Conservation (phyloP, 2,888 invertebrate genomes). For the Cancer borealis region DNA sequence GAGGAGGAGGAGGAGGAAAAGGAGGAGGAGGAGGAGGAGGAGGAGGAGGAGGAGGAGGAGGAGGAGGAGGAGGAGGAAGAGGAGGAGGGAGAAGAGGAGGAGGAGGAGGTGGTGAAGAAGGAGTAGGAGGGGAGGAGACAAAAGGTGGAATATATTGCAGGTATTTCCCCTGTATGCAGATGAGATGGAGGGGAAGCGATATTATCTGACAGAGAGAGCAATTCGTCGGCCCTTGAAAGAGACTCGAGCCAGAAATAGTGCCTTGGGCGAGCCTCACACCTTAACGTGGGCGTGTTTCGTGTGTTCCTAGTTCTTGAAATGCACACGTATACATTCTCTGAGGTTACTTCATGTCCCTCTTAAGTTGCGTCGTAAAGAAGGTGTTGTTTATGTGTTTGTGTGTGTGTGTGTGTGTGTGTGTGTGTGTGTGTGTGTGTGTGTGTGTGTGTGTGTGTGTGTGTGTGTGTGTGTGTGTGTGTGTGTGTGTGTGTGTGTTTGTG, state of each 20-base stretch:
- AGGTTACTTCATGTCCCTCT: not conserved
- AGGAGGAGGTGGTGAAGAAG: not conserved
- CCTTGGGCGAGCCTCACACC: not conserved
- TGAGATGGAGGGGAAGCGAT: not conserved
- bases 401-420: no score
- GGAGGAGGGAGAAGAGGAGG: not conserved
- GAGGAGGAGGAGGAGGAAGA: not conserved
- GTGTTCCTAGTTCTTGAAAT: not conserved
- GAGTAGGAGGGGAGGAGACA: not conserved
- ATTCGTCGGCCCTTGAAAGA: slow-evolving; percentile 6
- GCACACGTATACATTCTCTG: no score
- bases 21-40: not conserved
- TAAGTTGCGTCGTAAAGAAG: not conserved
- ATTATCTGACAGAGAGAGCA: not conserved
- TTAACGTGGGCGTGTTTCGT: not conserved
- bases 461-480: no score
- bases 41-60: not conserved
- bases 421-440: no score
- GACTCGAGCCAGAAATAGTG: not conserved
- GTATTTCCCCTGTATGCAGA: slow-evolving; percentile 27
- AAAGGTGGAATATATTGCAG: not conserved
- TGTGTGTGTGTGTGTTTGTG: no score
- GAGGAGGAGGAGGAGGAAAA: not conserved
- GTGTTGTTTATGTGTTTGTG: no score
- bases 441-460: no score